phyloP scores from a whole-genome alignment of 2,113 vertebrate species.

The Mobula hypostoma region DNA sequence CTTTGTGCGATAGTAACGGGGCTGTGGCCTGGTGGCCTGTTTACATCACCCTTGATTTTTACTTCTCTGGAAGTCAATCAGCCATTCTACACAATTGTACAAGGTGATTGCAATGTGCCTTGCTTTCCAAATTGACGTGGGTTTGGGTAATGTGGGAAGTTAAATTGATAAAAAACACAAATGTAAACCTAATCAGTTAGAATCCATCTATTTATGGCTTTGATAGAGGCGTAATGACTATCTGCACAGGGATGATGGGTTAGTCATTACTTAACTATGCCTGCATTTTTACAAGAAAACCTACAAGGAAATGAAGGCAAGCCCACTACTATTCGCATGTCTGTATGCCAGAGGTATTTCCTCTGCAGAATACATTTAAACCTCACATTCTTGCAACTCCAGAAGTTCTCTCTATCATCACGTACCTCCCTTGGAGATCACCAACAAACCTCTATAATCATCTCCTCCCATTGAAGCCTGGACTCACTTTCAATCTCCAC shows the following conservation, averaged over 20 bases:
- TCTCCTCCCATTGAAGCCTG: not conserved
- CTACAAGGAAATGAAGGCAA: too few species aligned
- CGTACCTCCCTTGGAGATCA: not conserved
- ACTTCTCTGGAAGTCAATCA: not conserved
- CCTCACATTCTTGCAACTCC: not conserved
- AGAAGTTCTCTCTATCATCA: not conserved
- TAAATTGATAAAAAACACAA: too few species aligned
- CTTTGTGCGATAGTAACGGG: not conserved
- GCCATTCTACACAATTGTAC: not conserved
- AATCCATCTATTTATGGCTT: too few species aligned
- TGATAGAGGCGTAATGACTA: too few species aligned
- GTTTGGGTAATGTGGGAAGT: too few species aligned
- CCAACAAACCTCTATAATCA: not conserved
- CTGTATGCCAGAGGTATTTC: not conserved
- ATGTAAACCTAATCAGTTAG: too few species aligned
- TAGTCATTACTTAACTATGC: too few species aligned
- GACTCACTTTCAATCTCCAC: not conserved
- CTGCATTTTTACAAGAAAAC: too few species aligned
- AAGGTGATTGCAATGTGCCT: not conserved
- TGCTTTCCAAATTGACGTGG: not conserved
- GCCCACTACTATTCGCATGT: not conserved
- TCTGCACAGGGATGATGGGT: too few species aligned
- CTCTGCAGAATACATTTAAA: not conserved
- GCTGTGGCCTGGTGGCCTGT: not conserved
- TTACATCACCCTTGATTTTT: not conserved